A percentile compares a stretch with the other conserved stretches of the same genome.
Evolutionary conservation across 1,140 invertebrate species (phyloP).

Genomic region (Cephus cinctus): DNA sequence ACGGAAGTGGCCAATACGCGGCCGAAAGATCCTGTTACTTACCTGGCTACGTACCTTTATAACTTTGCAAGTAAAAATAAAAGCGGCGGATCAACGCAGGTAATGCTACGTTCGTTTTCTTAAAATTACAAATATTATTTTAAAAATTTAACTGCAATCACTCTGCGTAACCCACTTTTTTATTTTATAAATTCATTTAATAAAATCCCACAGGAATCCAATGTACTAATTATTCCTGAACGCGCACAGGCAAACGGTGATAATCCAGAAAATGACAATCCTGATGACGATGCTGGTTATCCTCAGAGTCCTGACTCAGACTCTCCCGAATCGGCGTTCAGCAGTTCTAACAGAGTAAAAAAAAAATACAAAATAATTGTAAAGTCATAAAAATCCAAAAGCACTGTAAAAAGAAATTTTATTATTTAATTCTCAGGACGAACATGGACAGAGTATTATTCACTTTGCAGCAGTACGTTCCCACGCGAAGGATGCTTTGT

Average conservation of each 20-base stretch:
- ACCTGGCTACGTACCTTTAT: conserved; percentile 78
- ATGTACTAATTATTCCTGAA: conserved; percentile 54
- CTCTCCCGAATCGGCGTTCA: conserved; percentile 61
- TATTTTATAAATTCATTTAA: too few species aligned
- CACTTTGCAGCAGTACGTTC: conserved; percentile 81
- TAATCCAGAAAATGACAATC: conserved; percentile 21
- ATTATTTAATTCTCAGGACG: conserved; percentile 62
- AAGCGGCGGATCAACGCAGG: conserved; percentile 14
- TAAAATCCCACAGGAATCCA: conserved; percentile 53
- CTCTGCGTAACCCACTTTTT: too few species aligned
- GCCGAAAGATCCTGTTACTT: conserved; percentile 79
- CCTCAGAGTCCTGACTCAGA: conserved; percentile 49
- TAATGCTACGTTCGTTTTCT: conserved; percentile 7
- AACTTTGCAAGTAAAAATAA: conserved; percentile 67
- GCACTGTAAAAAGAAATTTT: too few species aligned
- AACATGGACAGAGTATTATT: conserved; percentile 84
- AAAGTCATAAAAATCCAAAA: too few species aligned
- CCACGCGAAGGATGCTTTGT: conserved; percentile 73
- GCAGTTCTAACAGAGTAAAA: conserved; percentile 61
- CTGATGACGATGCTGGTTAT: conserved; percentile 40
- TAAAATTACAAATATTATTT: background rate
- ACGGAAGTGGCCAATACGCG: conserved; percentile 80
- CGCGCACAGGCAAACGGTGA: conserved; percentile 37
- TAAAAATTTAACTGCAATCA: background rate
- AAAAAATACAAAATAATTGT: background rate